A percentile compares a stretch with the other conserved stretches of the same genome.
These are phyloP conservation scores for Popillia japonica DNA, from an alignment of 1,140 invertebrate genomes.

Conservation along the genomic window DNA sequence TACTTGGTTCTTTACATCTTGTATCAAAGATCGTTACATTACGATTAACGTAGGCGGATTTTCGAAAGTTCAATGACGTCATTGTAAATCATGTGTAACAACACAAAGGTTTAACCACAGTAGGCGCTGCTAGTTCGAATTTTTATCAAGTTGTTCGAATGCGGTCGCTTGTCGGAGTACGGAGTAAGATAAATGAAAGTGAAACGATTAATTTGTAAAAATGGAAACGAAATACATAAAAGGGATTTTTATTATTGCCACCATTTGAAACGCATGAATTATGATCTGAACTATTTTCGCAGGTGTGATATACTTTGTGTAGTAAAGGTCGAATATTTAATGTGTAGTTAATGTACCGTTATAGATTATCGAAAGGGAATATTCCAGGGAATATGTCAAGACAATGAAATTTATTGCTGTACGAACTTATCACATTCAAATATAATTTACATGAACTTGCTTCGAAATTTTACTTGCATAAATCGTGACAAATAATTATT, in stretches of 20 bases:
- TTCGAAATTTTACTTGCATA: no score
- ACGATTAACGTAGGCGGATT: not conserved
- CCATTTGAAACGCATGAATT: no score
- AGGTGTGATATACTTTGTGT: no score
- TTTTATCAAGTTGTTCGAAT: constrained; percentile 4
- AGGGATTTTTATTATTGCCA: not conserved
- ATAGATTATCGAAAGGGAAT: no score
- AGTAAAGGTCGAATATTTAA: no score
- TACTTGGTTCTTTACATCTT: not conserved
- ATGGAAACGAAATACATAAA: not conserved
- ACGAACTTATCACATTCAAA: no score
- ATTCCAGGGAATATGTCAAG: no score
- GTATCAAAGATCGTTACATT: not conserved
- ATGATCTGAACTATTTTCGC: no score
- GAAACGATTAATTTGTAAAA: not conserved
- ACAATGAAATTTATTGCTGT: no score
- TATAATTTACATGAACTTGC: no score
- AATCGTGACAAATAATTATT: no score
- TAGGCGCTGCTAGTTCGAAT: not conserved
- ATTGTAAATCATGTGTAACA: constrained; percentile 29
- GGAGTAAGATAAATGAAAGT: constrained; percentile 8
- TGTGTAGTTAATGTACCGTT: no score
- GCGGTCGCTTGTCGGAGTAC: not conserved
- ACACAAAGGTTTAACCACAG: not conserved
- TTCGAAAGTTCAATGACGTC: constrained; percentile 27